A percentile compares a stretch with the other conserved stretches of the same genome.
These are phyloP conservation scores for Hystrix cristata DNA, from an alignment of 2,113 vertebrate species.

Conservation along the genomic window DNA sequence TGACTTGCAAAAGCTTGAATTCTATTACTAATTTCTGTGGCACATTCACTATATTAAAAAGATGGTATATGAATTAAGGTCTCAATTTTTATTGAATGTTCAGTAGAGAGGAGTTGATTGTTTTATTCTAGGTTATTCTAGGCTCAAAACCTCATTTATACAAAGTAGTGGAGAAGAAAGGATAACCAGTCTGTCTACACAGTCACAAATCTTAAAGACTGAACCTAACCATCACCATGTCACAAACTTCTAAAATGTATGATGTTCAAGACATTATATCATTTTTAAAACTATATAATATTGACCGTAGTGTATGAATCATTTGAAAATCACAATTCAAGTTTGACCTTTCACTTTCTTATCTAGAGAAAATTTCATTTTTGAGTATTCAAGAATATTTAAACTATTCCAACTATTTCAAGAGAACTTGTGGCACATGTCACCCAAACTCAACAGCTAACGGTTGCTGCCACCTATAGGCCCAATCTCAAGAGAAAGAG, in stretches of 20 bases:
- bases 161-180: conserved; percentile 45
- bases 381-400: conserved; percentile 78
- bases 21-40: not conserved
- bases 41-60: conserved; percentile 44
- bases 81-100: not conserved
- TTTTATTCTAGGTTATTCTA: not conserved
- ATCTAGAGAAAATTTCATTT: conserved; percentile 83
- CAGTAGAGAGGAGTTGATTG: not conserved
- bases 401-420: conserved; percentile 87
- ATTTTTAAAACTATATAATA: conserved; percentile 51
- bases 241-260: not conserved
- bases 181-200: not conserved
- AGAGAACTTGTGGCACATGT: conserved; percentile 73
- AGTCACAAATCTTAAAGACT: not conserved
- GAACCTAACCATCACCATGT: not conserved
- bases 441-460: conserved; percentile 78
- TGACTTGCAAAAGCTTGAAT: conserved; percentile 53
- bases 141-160: not conserved
- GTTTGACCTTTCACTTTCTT: conserved; percentile 72
- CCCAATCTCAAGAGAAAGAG: conserved; percentile 73
- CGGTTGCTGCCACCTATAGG: conserved; percentile 86
- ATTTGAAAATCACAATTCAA: conserved; percentile 70
- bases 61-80: conserved; percentile 21
- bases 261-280: not conserved
- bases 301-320: not conserved